phyloP scores from a whole-genome alignment of 2,113 vertebrate species.

The Chionomys nivalis region DNA sequence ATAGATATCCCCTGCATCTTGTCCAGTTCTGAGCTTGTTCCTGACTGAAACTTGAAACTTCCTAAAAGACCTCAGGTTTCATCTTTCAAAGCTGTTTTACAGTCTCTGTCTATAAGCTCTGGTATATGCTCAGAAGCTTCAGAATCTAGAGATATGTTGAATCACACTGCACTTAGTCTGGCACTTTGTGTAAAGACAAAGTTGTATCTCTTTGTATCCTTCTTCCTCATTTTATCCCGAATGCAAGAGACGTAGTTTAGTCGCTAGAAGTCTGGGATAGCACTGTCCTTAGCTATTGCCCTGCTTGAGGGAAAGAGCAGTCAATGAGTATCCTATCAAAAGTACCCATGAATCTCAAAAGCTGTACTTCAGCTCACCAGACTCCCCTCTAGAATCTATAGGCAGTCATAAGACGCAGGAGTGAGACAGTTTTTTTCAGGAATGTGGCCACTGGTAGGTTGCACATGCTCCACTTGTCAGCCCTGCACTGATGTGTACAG shows the following conservation, averaged over 20 bases:
- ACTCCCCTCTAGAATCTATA: too few relatives aligned
- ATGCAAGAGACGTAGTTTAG: neutral
- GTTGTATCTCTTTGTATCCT: neutral
- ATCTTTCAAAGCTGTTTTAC: neutral
- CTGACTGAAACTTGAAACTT: neutral
- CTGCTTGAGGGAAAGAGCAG: neutral
- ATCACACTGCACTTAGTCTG: neutral
- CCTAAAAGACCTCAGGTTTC: neutral
- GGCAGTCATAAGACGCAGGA: too few relatives aligned
- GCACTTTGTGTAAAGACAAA: neutral
- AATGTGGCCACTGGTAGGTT: too few relatives aligned
- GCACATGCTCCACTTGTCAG: too few relatives aligned
- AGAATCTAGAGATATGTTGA: neutral
- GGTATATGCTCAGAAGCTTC: neutral
- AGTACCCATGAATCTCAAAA: too few relatives aligned
- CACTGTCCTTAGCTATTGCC: neutral
- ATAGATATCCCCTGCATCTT: neutral
- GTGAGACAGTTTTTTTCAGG: too few relatives aligned
- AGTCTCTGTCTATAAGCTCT: neutral
- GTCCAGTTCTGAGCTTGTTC: neutral
- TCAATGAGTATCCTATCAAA: neutral
- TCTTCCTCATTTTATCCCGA: neutral
- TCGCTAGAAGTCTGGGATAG: neutral
- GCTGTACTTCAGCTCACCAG: too few relatives aligned
- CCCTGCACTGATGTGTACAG: too few relatives aligned